A percentile compares a stretch with the other conserved stretches of the same genome.
Evolutionary conservation across 37 sponge, comb jelly and placozoan genomes (phyloP).

Genomic region (Bolinopsis microptera): DNA sequence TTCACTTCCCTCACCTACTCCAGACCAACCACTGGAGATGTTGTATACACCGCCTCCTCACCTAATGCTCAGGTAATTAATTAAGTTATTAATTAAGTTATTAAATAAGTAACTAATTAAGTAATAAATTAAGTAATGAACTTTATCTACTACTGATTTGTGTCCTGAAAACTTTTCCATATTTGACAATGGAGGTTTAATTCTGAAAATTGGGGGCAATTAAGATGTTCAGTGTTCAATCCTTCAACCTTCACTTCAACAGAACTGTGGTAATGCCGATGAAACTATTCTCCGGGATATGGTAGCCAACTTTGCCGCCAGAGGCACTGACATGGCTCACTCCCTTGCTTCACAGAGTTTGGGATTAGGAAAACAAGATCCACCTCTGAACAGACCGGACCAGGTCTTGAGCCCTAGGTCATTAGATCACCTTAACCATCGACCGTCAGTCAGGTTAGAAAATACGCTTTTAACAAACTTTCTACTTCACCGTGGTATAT

Average conservation of each 20-base stretch:
- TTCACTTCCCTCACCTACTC: not conserved
- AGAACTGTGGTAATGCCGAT: not conserved
- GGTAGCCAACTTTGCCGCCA: conserved; percentile 13
- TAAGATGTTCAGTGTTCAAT: no score
- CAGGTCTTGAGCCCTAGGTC: not conserved
- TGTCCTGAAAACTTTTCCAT: no score
- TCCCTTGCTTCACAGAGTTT: not conserved
- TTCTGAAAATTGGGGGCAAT: no score
- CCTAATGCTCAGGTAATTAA: not conserved
- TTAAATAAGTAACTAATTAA: not conserved
- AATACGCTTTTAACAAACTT: no score
- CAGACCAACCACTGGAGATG: not conserved
- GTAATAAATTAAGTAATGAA: no score
- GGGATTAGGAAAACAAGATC: not conserved
- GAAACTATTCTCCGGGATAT: not conserved
- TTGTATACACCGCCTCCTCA: not conserved
- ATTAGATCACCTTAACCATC: not conserved
- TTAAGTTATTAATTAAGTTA: not conserved
- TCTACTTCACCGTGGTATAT: no score
- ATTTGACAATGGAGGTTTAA: no score
- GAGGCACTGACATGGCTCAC: not conserved
- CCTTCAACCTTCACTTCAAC: no score
- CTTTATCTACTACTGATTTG: no score
- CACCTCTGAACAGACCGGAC: not conserved
- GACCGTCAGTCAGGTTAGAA: not conserved